Conservation (phyloP, 2,113 vertebrate genomes). For the Odocoileus virginianus region DNA sequence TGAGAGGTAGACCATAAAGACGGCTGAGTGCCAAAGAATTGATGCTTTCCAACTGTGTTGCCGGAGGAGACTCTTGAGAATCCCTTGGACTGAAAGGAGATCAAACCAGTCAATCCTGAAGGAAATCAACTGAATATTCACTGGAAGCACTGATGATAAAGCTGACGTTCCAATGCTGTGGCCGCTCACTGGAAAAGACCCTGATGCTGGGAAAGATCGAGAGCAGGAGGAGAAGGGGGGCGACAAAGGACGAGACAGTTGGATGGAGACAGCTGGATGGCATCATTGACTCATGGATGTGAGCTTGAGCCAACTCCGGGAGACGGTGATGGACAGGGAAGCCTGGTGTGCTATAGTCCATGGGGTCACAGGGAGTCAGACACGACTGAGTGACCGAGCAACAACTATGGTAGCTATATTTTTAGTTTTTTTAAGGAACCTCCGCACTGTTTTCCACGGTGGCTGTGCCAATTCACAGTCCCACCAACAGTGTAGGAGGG, state of each 20-base stretch:
- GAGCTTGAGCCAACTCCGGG: background rate
- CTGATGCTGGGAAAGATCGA: background rate
- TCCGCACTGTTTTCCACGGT: background rate
- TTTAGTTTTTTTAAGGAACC: background rate
- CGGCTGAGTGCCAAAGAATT: background rate
- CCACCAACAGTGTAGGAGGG: background rate
- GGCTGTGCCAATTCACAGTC: background rate
- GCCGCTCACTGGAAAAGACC: background rate
- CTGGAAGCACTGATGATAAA: background rate
- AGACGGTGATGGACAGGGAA: background rate
- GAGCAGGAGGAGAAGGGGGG: background rate
- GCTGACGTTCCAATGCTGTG: background rate
- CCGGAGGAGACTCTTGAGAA: background rate
- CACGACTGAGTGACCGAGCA: background rate
- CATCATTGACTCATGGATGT: background rate
- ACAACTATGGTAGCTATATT: fast-evolving
- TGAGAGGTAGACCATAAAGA: background rate
- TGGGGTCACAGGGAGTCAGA: background rate
- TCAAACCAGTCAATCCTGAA: background rate
- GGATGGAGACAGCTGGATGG: background rate
- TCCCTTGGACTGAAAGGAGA: background rate
- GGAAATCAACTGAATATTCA: background rate
- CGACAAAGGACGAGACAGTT: background rate
- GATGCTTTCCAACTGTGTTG: background rate
- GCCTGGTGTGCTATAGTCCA: background rate